Evolutionary conservation across 2,113 vertebrate species (phyloP).

Genomic region (Elephas maximus): DNA sequence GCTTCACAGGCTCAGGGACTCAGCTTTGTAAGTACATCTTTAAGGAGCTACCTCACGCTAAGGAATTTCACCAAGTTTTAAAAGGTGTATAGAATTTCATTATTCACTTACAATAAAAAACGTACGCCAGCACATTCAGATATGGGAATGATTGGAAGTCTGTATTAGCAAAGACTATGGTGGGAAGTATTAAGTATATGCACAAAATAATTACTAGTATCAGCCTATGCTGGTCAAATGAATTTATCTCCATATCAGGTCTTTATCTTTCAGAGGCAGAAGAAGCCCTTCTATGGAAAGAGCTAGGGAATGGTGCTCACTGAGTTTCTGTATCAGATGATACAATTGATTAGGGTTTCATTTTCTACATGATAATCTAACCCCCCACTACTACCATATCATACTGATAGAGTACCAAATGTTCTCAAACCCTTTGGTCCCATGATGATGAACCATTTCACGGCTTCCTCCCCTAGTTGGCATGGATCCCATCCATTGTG

Average conservation of each 20-base stretch:
- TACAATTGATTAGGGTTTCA: no score
- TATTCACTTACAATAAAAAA: neutral
- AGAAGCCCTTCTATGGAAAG: neutral
- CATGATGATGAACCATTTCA: neutral
- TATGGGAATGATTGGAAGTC: neutral
- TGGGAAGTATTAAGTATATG: neutral
- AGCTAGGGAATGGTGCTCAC: neutral
- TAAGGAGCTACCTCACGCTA: neutral
- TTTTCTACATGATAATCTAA: neutral
- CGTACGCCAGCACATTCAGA: neutral
- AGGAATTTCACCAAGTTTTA: neutral
- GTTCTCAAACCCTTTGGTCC: neutral
- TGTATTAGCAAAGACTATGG: neutral
- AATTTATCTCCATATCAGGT: fast-evolving
- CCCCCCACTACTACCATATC: neutral
- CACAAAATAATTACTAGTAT: neutral
- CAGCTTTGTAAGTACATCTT: neutral
- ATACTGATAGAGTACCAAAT: neutral
- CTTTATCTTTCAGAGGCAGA: neutral
- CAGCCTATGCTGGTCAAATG: neutral
- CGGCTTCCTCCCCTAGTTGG: neutral
- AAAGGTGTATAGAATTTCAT: neutral
- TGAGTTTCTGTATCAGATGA: neutral
- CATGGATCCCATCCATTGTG: neutral
- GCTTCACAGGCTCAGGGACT: neutral